Base-by-base conservation (phyloP, 2,797 vertebrate genomes). In the Carapus acus region DNA sequence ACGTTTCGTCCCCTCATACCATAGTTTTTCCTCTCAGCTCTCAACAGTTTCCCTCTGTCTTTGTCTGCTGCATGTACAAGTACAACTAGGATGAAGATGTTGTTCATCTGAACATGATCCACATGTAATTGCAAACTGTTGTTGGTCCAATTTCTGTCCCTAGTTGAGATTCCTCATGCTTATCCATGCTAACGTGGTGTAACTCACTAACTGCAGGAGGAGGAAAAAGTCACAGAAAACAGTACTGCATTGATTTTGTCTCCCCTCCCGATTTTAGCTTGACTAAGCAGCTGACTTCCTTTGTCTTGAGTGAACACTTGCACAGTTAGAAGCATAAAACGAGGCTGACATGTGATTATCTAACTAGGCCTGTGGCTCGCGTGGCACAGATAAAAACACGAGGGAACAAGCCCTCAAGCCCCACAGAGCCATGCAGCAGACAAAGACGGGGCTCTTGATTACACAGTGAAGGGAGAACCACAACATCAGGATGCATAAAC, bases 181-280 rank as follows among this genome's bases (percentile, higher is more conserved):
- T 2, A 41, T 22, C 44, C 70, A 6, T 61, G 56, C 64, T 69
- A 79, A 77, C 66, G n/a, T n/a, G n/a, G n/a, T n/a, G n/a, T n/a
- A n/a, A n/a, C n/a, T n/a, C n/a, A n/a, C n/a, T n/a, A n/a, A n/a
- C n/a, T n/a, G n/a, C n/a, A n/a, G n/a, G n/a, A n/a, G n/a, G n/a
- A n/a, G n/a, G n/a, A n/a, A n/a, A n/a, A n/a, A n/a, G n/a, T n/a
- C n/a, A 74, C 57, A 36, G 23, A 12, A 8, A 15, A n/a, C 2
- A 54, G 23, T 17, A 24, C 16, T 40, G 8, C 2, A 24, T 66
- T 59, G 24, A 27, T 27, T 9, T 27, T 27, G 4, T 5, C 24
- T 27, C 4, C 24, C 24, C 24, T 27, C 24, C 9, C 9, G 4
- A 5, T 27, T 27, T 27, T 5, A 5, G 24, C 24, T 9, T 27